Evolutionary conservation across 2,888 invertebrate genomes (phyloP).

Genomic region (Teleogryllus oceanicus): DNA sequence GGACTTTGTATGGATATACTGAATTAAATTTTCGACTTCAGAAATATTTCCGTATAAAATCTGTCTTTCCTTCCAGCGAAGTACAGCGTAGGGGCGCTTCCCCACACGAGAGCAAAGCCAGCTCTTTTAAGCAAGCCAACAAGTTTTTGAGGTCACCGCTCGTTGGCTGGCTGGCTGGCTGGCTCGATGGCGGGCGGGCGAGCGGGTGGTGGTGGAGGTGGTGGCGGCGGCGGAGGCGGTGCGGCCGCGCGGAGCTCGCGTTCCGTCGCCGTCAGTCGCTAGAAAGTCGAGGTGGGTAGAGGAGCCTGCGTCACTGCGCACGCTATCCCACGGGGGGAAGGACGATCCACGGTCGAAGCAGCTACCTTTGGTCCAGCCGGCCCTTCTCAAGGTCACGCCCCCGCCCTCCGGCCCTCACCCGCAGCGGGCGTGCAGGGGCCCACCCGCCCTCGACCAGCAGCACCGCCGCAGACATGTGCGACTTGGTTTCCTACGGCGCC

Average conservation of each 20-base stretch:
- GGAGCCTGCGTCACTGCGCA: no score
- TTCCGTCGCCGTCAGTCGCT: no score
- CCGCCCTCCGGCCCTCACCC: no score
- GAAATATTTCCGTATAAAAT: background rate
- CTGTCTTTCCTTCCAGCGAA: background rate
- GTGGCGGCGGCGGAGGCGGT: background rate
- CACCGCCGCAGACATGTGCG: background rate
- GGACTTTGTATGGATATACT: background rate
- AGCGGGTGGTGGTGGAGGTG: background rate
- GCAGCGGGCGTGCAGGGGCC: background rate
- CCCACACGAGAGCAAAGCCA: background rate
- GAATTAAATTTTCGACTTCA: background rate
- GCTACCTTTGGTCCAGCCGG: no score
- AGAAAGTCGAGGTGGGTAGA: no score
- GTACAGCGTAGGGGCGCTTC: background rate
- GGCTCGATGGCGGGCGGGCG: background rate
- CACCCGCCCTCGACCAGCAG: background rate
- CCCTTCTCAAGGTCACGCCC: no score
- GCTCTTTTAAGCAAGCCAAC: background rate
- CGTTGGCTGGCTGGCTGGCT: background rate
- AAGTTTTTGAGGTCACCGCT: conserved; percentile 6
- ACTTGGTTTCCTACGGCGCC: background rate
- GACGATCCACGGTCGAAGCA: no score
- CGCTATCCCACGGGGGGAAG: no score
- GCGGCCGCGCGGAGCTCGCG: background rate